These are phyloP conservation scores for Micronycteris hirsuta DNA, from an alignment of 2,113 vertebrate genomes.

Conservation along the genomic window DNA sequence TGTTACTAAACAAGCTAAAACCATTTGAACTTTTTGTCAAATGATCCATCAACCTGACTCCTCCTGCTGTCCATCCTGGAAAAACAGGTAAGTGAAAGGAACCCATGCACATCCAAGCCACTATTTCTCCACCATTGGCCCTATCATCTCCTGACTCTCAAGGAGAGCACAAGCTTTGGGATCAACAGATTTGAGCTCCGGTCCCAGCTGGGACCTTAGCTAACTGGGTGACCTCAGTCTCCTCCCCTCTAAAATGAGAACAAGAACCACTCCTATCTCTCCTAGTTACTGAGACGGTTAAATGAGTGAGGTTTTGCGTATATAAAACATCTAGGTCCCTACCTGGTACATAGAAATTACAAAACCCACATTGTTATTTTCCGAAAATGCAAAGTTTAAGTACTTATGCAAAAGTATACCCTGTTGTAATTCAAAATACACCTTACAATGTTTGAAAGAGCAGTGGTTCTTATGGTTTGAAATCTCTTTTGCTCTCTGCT, in stretches of 20 bases:
- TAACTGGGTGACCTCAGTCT: neutral
- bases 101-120: neutral
- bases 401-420: neutral
- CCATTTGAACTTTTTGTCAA: neutral
- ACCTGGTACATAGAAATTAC: neutral
- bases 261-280: neutral
- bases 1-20: neutral
- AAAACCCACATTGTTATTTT: neutral
- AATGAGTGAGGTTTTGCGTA: neutral
- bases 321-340: neutral
- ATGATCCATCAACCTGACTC: neutral
- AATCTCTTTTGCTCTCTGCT: slow-evolving; percentile 49
- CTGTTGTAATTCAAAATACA: neutral
- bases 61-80: neutral
- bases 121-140: neutral
- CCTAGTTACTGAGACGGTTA: neutral
- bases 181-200: neutral
- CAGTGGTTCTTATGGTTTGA: neutral
- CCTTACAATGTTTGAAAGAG: neutral
- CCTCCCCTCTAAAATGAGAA: neutral
- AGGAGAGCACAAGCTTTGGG: neutral
- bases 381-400: neutral
- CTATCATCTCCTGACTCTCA: accelerated
- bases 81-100: neutral
- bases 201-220: neutral